Base-by-base conservation (phyloP, 1,140 invertebrate genomes). In the Drosophila athabasca region DNA sequence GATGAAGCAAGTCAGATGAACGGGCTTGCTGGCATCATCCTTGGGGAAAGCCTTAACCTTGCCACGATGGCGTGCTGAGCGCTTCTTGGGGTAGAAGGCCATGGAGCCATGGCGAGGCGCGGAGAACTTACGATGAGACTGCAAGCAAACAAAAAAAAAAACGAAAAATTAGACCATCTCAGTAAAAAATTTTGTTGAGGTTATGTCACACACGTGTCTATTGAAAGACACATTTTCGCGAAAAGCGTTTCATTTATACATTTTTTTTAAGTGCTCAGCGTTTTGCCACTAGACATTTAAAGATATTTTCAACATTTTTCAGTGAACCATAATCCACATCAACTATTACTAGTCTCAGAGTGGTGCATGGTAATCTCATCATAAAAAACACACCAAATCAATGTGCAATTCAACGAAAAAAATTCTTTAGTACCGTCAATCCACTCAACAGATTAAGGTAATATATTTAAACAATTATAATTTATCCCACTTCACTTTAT, bases 41-140 rank as follows among this genome's bases (percentile, higher is more conserved):
- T 98, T 99, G n/a, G 99, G 99, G 94, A 99, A 99, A 70, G 99
- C 97, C 97, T 99, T 99, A 54, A 98, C 97, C 93, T 99, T 99
- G 89, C 99, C 99, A 94, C 98, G 96, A 95, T 99, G 97, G 92
- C 98, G 95, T 69, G 94, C 95, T 64, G 97, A 96, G 79, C 99
- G 95, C 93, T 99, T 99, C 93, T 99, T 99, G 82, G 99, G 99
- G 92, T 99, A 97, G 95, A 99, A 99, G 81, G 98, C 99, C 97
- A 99, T 99, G 55, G 98, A 99, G 77, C 99, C 99, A 95, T 99
- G 99, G 76, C 99, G 96, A 74, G 99, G 99, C 9, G 98, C 99
- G 91, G 98, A 99, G 93, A 99, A 99, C 93, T 99, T 99, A 91
- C 99, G 95, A 94, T 99, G 99, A 93, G 98, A 99, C 99, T 99